Percentiles rank a stretch among this genome's conserved stretches.
These are phyloP conservation scores for Gambusia holbrooki DNA, from an alignment of 2,113 vertebrate genomes.

Conservation along the genomic window DNA sequence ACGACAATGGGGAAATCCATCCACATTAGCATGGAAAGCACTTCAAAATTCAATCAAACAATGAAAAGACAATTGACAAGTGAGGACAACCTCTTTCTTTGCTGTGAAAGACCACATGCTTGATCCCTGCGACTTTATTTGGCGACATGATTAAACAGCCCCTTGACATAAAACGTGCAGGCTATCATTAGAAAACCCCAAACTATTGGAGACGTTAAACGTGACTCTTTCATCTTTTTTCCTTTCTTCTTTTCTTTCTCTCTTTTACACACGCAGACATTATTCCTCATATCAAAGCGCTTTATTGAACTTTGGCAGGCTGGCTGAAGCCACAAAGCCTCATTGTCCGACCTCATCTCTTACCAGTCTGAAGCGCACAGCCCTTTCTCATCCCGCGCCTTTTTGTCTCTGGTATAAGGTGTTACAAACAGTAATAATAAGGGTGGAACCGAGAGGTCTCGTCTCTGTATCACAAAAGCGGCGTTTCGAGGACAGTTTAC, in stretches of 20 bases:
- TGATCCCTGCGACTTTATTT: slow-evolving; percentile 14
- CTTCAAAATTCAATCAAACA: too few relatives aligned
- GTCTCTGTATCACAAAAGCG: slow-evolving; percentile 27
- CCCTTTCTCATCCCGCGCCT: slow-evolving; percentile 45
- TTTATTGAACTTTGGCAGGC: slow-evolving; percentile 46
- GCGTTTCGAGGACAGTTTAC: slow-evolving; percentile 17
- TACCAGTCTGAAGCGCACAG: slow-evolving; percentile 25
- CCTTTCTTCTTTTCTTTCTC: slow-evolving; percentile 56
- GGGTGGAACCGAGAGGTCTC: slow-evolving; percentile 42
- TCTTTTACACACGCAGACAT: slow-evolving; percentile 49
- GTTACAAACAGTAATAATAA: slow-evolving; percentile 57
- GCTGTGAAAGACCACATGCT: background rate
- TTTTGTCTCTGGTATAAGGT: slow-evolving; percentile 53
- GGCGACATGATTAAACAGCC: slow-evolving; percentile 19
- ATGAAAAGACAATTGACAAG: background rate
- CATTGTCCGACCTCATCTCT: slow-evolving; percentile 50
- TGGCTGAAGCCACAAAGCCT: slow-evolving; percentile 55
- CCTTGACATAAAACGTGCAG: slow-evolving; percentile 24
- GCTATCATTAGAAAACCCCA: slow-evolving; percentile 35
- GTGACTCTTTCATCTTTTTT: slow-evolving; percentile 58
- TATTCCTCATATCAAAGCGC: slow-evolving; percentile 67
- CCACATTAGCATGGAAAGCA: too few relatives aligned
- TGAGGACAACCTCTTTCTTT: background rate
- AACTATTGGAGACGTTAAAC: slow-evolving; percentile 48
- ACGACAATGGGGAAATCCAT: background rate